Evolutionary conservation across 2,888 invertebrate genomes (phyloP), one percentile per base, ranked within the genome.

Genomic region (Nowickia ferox): DNA sequence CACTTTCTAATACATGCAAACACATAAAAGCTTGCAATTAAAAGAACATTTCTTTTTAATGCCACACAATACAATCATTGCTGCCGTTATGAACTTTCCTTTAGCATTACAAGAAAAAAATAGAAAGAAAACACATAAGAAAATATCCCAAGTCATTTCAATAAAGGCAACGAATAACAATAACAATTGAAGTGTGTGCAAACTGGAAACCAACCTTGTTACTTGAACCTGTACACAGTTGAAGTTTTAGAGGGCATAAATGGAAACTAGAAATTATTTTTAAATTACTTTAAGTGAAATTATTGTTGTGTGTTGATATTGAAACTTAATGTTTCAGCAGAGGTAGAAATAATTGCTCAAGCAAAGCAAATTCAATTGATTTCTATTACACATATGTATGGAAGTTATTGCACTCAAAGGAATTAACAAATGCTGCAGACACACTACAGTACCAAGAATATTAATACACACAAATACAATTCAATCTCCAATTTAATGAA

Each of bases 21-120:
- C 15, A 51, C 40, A 48, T 61, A 68, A 76, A 63, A 76, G 57
- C n/a, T 40, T 76, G 82, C 69, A 82, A 82, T 82, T 82, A 82
- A 82, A 81, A 82, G 63, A 65, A 57, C 53, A 76, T 82, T 76
- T 69, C 48, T 57, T 57, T 69, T 65, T 72, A 22, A 65, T 40
- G 71, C 72, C 22, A 57, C 65, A 65, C 61, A 59, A 48, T 30
- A 72, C 79, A 63, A 46, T 57, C 40, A 22, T 51, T 15, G 65
- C 75, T 30, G 71, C 69, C 53, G 61, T 61, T 63, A 55, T 71
- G 40, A 44, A 61, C 61, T 44, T 15, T 61, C 15, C 2, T 77
- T 10, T 17, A 44, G 17, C 13, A 44, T 53, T 51, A 10, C 17
- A 48, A 77, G 55, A 69, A 30, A 9, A 68, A 48, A 59, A 46